Conservation (phyloP, 2,888 invertebrate species). For the Lasioglossum pauxillum region DNA sequence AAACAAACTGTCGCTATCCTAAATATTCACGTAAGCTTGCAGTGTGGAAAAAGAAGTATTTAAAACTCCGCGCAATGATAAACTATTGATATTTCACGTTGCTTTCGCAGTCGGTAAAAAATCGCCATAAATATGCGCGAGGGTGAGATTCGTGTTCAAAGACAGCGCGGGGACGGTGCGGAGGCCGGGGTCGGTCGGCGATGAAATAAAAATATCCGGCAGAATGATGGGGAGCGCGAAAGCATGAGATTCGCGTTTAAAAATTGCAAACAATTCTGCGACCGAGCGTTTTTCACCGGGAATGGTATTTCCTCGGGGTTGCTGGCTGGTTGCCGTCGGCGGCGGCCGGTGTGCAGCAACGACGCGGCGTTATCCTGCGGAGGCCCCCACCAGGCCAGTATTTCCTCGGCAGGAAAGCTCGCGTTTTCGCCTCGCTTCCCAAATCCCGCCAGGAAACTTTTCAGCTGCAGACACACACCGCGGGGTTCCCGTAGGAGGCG, state of each 20-base stretch:
- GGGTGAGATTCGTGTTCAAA: not conserved
- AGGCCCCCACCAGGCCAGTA: constrained; percentile 66
- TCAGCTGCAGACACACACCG: constrained; percentile 47
- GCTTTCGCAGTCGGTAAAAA: not conserved
- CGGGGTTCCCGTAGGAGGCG: constrained; percentile 38
- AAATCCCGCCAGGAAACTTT: constrained; percentile 82
- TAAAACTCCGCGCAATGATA: not conserved
- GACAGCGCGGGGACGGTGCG: not conserved
- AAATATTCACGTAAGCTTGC: not conserved
- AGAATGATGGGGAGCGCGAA: constrained; percentile 29
- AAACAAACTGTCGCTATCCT: not conserved
- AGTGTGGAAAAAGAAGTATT: not conserved
- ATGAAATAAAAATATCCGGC: not conserved
- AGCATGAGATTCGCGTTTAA: constrained; percentile 38
- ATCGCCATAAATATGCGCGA: not conserved
- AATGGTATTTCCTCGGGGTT: constrained; percentile 63
- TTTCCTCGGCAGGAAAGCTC: constrained; percentile 74
- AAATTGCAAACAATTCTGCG: constrained; percentile 55
- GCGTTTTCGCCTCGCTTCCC: constrained; percentile 79
- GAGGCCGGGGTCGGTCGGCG: not conserved
- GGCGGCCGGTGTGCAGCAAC: constrained; percentile 11
- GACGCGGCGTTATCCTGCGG: constrained; percentile 57
- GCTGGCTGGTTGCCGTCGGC: constrained; percentile 61
- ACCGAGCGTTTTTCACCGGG: constrained; percentile 50
- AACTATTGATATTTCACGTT: not conserved